Base-by-base conservation (phyloP, 2,113 vertebrate species). In the Theristicus caerulescens region DNA sequence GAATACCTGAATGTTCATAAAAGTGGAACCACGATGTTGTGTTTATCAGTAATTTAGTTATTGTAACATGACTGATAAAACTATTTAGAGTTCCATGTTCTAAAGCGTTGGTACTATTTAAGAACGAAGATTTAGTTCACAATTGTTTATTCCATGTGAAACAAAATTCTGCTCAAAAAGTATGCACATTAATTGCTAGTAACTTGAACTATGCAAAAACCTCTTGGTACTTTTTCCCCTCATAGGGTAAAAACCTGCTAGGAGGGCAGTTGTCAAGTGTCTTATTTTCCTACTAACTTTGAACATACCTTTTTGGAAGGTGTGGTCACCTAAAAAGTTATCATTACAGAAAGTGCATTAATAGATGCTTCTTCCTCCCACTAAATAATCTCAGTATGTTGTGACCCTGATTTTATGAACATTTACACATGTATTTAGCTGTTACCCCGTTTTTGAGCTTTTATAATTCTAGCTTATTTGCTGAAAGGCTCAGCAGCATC, bases 131-230 rank as follows among this genome's bases (percentile, higher is more conserved):
- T 67, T 54, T 67, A 84, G 71, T 59, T 92, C 79, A 94, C 57
- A 82, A n/a, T 54, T 96, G 65, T 84, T 83, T 96, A 94, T 86
- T 80, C 71, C 42, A 44, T 6, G 29, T 66, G 32, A 78, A 86
- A 74, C 25, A 85, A 92, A 94, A 66, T 76, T 91, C 77, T 87
- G 57, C 52, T 89, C n/a, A 79, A 87, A 54, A 94, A 67, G 24
- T 13, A 40, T 40, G 47, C 27, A 16, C 0, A 3, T 44, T 79
- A 87, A 85, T 65, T 93, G 90, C 65, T 84, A 94, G 20, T 42
- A 59, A 82, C 62, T 55, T 94, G 66, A 95, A 84, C 91, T 96
- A 95, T 96, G 95, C 96, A 96, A 96, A 96, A 93, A 55, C 67
- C 82, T 96, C 73, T 91, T 91, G 82, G 91, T 96, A 76, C 69